phyloP scores from a whole-genome alignment of 2,797 vertebrate genomes.

The Lophius americanus region DNA sequence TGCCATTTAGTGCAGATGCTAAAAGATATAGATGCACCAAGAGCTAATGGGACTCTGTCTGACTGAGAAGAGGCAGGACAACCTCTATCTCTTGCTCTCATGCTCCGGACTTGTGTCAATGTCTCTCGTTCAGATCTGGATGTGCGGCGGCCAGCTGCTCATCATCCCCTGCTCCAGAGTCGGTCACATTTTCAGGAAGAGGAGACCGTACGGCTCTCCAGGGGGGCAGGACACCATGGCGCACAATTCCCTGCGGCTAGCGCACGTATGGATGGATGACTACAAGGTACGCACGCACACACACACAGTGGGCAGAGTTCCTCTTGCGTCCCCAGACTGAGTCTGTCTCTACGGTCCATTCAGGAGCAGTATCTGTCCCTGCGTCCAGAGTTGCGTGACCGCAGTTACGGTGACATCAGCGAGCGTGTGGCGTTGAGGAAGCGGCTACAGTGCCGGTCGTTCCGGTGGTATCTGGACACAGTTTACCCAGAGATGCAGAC shows the following conservation, averaged over 20 bases:
- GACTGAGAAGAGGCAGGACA: background rate
- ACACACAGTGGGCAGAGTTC: background rate
- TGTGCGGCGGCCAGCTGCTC: conserved; percentile 93
- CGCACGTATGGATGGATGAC: conserved; percentile 97
- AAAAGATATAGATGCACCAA: background rate
- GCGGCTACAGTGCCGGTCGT: conserved; percentile 88
- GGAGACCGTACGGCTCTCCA: conserved; percentile 93
- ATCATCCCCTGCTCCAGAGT: conserved; percentile 97
- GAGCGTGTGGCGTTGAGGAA: conserved; percentile 87
- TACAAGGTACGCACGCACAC: conserved; percentile 86
- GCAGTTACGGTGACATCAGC: conserved; percentile 88
- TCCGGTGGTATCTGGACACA: conserved; percentile 94
- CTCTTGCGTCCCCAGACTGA: background rate
- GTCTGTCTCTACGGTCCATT: conserved; percentile 29
- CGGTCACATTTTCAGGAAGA: conserved; percentile 96
- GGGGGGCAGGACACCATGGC: conserved; percentile 97
- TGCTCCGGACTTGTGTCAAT: background rate
- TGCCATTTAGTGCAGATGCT: background rate
- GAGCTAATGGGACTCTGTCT: too few relatives aligned
- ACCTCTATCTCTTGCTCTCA: background rate
- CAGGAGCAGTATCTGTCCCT: conserved; percentile 95
- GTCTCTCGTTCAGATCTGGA: conserved; percentile 89
- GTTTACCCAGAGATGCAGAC: conserved; percentile 97
- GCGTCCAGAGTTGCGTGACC: conserved; percentile 89
- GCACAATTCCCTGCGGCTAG: conserved; percentile 92